phyloP scores from a whole-genome alignment of 2,888 invertebrate genomes.

The Tillus elongatus region DNA sequence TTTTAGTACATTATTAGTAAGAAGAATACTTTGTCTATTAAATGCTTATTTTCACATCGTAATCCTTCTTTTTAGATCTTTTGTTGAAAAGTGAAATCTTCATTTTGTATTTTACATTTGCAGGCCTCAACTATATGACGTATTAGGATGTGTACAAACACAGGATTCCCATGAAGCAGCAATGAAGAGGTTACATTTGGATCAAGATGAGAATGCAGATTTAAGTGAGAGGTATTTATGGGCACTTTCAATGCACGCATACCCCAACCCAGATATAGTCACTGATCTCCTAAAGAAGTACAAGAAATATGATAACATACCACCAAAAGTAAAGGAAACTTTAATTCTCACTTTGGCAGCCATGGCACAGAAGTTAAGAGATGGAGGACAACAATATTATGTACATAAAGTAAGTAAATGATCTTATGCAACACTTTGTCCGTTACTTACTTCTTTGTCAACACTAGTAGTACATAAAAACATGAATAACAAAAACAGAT shows the following conservation, averaged over 20 bases:
- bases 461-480: no score
- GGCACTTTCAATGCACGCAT: conserved; percentile 58
- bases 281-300: conserved; percentile 43
- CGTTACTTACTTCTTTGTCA: no score
- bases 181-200: conserved; percentile 52
- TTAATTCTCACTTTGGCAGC: conserved; percentile 56
- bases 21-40: no score
- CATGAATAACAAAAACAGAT: no score
- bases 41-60: no score
- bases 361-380: conserved; percentile 45
- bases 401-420: conserved; percentile 1
- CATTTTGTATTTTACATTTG: no score
- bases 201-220: conserved; percentile 43
- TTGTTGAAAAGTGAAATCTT: no score
- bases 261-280: conserved; percentile 52
- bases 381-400: conserved; percentile 9
- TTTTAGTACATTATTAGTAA: no score
- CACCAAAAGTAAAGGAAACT: conserved; percentile 57
- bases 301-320: conserved; percentile 43
- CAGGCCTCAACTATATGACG: conserved; percentile 58
- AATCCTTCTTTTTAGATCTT: no score
- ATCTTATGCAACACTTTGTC: no score
- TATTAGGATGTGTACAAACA: conserved; percentile 63
- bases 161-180: conserved; percentile 57
- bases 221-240: conserved; percentile 63